phyloP scores from a whole-genome alignment of 2,797 vertebrate genomes.

The Labroides dimidiatus region DNA sequence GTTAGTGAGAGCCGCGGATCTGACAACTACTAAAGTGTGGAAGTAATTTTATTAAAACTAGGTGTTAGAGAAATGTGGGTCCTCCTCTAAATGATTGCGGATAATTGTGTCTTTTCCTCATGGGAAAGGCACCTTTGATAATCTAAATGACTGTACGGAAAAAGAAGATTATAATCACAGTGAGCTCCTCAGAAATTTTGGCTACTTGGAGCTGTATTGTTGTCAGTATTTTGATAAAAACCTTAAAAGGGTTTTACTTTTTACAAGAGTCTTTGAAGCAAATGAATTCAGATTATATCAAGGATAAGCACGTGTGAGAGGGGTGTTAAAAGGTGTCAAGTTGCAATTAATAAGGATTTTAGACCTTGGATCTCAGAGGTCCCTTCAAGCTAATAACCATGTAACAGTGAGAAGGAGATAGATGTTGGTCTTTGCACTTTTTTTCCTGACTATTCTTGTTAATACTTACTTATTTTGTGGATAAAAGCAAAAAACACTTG shows the following conservation, averaged over 20 bases:
- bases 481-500: conserved; percentile 58
- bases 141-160: conserved; percentile 35
- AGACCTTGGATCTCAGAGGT: conserved; percentile 49
- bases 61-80: conserved; percentile 53
- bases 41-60: conserved; percentile 66
- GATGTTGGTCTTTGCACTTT: conserved; percentile 43
- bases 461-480: conserved; percentile 52
- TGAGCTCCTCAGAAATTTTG: background rate
- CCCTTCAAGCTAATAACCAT: conserved; percentile 55
- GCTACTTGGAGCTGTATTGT: conserved; percentile 18
- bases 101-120: conserved; percentile 54
- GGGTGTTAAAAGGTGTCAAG: conserved; percentile 66
- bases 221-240: conserved; percentile 34
- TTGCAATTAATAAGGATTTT: conserved; percentile 59
- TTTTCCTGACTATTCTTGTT: conserved; percentile 39
- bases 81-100: conserved; percentile 44
- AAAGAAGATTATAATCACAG: conserved; percentile 34
- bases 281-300: conserved; percentile 84
- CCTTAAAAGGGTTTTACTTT: conserved; percentile 30
- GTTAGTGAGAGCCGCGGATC: conserved; percentile 58
- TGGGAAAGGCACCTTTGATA: conserved; percentile 34
- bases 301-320: conserved; percentile 76
- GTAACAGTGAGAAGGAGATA: conserved; percentile 30
- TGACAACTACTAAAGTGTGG: conserved; percentile 61
- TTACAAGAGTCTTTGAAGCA: conserved; percentile 70